Evolutionary conservation across 2,888 invertebrate species (phyloP), one percentile per base, ranked within the genome.

Genomic region (Yponomeuta evonymella): DNA sequence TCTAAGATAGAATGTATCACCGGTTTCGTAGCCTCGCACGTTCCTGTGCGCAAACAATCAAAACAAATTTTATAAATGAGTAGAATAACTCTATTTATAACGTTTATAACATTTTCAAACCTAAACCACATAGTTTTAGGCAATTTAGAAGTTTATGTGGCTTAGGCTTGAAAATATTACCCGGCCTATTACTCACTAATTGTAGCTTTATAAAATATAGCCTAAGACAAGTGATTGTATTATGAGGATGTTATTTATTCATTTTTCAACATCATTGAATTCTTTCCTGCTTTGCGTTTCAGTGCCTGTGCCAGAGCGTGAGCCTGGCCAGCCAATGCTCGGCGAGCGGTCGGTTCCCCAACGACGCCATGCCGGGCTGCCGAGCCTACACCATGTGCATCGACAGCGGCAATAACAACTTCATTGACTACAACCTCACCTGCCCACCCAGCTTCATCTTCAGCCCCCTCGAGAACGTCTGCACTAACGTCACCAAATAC

Each of bases 361-460:
- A 88, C 73, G 80, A 87, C 69, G 78, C 81, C 30, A 76, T 77
- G 2, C 76, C 79, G 5, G 82, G 85, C 69, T 92, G 92, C 72
- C 78, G 83, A 4, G 89, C 89, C 0, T 90, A 84, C 75, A 84
- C 86, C n/a, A 85, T 89, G 77, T 92, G 92, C 71, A 76, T 90
- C 0, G 76, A 77, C 9, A 79, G 79, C 0, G 83, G 82, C 1
- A 75, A 79, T 0, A 76, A 75, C 2, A 80, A 78, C 15, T 89
- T 83, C 73, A 82, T 82, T 2, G 82, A 85, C 63, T 84, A 86
- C 76, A 83, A 87, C 72, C 81, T 90, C 1, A 76, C 77, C 2
- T 92, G 92, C 71, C 91, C 92, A 0, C 74, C 80, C 23, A 80
- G 83, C 66, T 86, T 84, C 67, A 78, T 86, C 8, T 90, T 85